These are phyloP conservation scores for Meghimatium bilineatum DNA, from an alignment of 2,888 invertebrate genomes.

Conservation along the genomic window DNA sequence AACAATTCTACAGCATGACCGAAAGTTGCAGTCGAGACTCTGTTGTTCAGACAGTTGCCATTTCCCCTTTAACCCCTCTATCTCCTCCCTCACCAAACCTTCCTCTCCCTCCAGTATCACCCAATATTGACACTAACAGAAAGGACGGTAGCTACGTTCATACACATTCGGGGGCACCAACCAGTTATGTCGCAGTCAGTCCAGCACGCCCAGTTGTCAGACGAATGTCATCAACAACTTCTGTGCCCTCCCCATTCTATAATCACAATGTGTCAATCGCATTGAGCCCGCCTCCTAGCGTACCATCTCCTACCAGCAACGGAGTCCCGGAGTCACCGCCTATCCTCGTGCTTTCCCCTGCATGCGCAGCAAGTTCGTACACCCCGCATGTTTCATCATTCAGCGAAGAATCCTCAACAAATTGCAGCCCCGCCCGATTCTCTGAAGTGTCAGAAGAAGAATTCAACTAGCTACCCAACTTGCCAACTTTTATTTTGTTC, in stretches of 20 bases:
- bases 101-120: background rate
- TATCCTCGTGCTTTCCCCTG: slow-evolving; percentile 17
- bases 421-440: background rate
- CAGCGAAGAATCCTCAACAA: background rate
- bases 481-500: background rate
- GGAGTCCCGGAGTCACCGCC: slow-evolving; percentile 31
- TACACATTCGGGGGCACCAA: background rate
- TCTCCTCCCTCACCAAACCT: slow-evolving; percentile 24
- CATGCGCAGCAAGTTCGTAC: slow-evolving; percentile 15
- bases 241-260: slow-evolving; percentile 29
- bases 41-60: background rate
- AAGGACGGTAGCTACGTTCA: background rate
- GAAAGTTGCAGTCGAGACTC: background rate
- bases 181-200: too few relatives aligned
- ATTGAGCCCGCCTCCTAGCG: slow-evolving; percentile 42
- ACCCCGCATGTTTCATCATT: slow-evolving; percentile 6
- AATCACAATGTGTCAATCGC: slow-evolving; percentile 19
- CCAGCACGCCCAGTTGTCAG: slow-evolving; percentile 8
- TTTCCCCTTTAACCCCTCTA: slow-evolving; percentile 24
- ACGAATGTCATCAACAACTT: slow-evolving; percentile 21
- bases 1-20: background rate
- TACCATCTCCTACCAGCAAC: slow-evolving; percentile 24
- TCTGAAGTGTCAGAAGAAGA: slow-evolving; percentile 10
- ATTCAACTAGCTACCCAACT: background rate
- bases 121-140: background rate